Percentiles rank a stretch among this genome's conserved stretches.
Conservation (phyloP, 2,888 invertebrate species). For the Agrypnus murinus region DNA sequence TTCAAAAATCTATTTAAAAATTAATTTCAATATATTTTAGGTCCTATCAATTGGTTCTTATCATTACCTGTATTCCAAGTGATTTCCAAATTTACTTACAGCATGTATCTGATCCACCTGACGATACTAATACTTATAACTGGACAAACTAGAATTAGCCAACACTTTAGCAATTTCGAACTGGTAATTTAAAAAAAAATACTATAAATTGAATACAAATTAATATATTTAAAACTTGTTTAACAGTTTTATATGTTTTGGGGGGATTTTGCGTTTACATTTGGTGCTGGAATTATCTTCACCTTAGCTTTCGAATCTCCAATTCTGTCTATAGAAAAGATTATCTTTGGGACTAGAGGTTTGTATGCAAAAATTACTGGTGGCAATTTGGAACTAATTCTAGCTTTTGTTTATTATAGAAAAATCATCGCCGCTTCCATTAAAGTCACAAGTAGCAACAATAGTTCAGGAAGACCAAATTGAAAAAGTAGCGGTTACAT, state of each 20-base stretch:
- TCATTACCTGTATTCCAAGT: conserved; percentile 24
- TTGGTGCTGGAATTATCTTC: neutral
- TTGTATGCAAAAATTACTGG: too few relatives aligned
- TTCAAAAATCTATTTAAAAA: too few relatives aligned
- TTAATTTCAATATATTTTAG: neutral
- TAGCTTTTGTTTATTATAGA: too few relatives aligned
- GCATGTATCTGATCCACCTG: conserved; percentile 24
- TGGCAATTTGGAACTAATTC: too few relatives aligned
- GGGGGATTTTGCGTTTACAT: conserved; percentile 26
- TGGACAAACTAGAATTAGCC: conserved; percentile 10
- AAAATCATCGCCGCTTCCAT: too few relatives aligned
- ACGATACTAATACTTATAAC: neutral
- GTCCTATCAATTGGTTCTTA: conserved; percentile 22
- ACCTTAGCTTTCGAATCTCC: conserved; percentile 30
- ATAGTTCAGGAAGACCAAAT: too few relatives aligned
- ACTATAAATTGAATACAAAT: too few relatives aligned
- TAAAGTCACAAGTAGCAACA: too few relatives aligned
- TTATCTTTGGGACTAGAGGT: neutral
- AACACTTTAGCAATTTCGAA: neutral
- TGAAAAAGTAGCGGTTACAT: too few relatives aligned
- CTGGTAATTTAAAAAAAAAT: too few relatives aligned
- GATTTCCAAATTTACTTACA: conserved; percentile 30
- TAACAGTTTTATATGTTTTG: conserved; percentile 12
- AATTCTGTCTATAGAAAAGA: conserved; percentile 24
- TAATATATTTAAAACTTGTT: too few relatives aligned